Percentiles rank a stretch among this genome's conserved stretches.
phyloP scores from a whole-genome alignment of 2,797 vertebrate species.

The Psittacula derbiana region DNA sequence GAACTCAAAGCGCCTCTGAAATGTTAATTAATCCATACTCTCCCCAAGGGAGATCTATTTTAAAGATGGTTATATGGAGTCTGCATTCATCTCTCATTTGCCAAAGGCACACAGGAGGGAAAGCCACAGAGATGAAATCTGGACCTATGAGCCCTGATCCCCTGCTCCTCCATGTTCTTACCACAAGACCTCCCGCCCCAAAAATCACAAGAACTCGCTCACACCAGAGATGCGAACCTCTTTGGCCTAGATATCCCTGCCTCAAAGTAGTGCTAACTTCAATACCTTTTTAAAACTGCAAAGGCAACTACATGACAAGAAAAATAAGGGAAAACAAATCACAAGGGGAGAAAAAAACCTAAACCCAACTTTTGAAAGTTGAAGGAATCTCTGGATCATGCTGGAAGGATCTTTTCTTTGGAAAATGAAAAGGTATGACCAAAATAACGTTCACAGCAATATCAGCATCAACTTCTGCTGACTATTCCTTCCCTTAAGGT shows the following conservation, averaged over 20 bases:
- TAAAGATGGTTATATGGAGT: conserved; percentile 37
- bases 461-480: neutral
- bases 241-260: conserved; percentile 42
- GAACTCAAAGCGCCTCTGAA: conserved; percentile 36
- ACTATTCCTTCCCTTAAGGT: neutral
- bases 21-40: conserved; percentile 57
- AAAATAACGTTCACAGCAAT: neutral
- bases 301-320: neutral
- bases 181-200: conserved; percentile 13
- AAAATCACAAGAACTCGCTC: conserved; percentile 26
- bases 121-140: neutral
- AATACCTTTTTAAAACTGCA: conserved; percentile 24
- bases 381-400: neutral
- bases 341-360: neutral
- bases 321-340: conserved; percentile 32
- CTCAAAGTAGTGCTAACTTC: conserved; percentile 42
- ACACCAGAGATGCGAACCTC: conserved; percentile 31
- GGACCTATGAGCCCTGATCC: neutral
- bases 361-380: neutral
- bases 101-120: neutral
- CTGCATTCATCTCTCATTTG: conserved; percentile 1
- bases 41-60: conserved; percentile 15
- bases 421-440: neutral
- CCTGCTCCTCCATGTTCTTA: neutral
- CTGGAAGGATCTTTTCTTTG: neutral